A percentile compares a stretch with the other conserved stretches of the same genome.
These are phyloP conservation scores for Lucinisca nassula DNA, from an alignment of 2,888 invertebrate species.

Conservation along the genomic window DNA sequence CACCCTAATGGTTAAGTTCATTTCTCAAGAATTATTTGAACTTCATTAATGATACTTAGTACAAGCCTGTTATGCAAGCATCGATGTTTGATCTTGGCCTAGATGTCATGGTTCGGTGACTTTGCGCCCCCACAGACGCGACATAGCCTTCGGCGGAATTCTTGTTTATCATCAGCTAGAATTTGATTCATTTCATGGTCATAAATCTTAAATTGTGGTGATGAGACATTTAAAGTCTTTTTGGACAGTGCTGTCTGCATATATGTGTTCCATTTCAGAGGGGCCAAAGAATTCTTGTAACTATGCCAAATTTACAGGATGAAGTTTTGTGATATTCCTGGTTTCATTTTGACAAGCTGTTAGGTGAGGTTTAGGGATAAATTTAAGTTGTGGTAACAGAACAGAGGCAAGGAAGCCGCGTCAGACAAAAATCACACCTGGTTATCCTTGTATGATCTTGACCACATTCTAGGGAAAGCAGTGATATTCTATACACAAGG, in stretches of 20 bases:
- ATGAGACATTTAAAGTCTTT: constrained; percentile 22
- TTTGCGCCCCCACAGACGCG: no score
- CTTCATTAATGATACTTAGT: no score
- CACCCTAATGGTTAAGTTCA: no score
- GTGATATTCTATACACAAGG: background rate
- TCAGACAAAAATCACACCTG: constrained; percentile 28
- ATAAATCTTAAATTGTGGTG: constrained; percentile 44
- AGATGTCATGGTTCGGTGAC: no score
- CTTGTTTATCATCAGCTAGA: constrained; percentile 31
- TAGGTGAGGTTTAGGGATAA: constrained; percentile 11
- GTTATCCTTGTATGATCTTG: constrained; percentile 14
- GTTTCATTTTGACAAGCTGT: constrained; percentile 12
- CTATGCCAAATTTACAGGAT: constrained; percentile 40
- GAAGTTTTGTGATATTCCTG: constrained; percentile 23
- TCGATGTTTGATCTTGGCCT: no score
- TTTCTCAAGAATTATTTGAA: no score
- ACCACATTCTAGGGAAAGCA: constrained; percentile 16
- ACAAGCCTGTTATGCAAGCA: no score
- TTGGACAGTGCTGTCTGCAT: constrained; percentile 32
- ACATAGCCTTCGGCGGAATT: no score
- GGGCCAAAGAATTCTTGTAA: constrained; percentile 48
- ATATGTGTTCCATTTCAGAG: constrained; percentile 12
- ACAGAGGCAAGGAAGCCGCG: constrained; percentile 11
- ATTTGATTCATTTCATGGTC: constrained; percentile 33
- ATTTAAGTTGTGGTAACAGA: background rate